Percentiles rank a stretch among this genome's conserved stretches.
Conservation (phyloP, 1,140 invertebrate genomes). For the Trypoxylus dichotomus region DNA sequence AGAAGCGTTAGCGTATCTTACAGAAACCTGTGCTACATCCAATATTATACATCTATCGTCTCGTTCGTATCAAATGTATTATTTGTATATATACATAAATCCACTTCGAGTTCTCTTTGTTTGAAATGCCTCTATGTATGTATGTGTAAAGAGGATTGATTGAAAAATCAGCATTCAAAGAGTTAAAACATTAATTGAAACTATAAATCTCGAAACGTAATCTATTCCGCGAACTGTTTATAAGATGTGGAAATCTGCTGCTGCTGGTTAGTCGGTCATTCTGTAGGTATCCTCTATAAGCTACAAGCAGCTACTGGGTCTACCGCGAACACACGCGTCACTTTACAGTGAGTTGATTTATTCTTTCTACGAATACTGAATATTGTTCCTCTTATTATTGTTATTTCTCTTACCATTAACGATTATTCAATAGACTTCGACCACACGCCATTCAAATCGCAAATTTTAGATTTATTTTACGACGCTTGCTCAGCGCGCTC, state of each 20-base stretch:
- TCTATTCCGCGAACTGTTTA: not conserved
- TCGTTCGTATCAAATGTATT: not conserved
- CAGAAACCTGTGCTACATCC: not conserved
- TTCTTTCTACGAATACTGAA: not conserved
- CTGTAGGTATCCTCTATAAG: not conserved
- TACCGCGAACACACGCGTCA: not conserved
- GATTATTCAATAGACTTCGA: not conserved
- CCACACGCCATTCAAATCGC: not conserved
- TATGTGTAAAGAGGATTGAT: not conserved
- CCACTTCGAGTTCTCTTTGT: not conserved
- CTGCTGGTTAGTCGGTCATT: not conserved
- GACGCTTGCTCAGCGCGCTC: not conserved
- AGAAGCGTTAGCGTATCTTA: not conserved
- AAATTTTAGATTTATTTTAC: not conserved
- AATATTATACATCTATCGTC: not conserved
- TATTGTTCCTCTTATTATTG: not conserved
- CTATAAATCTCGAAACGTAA: constrained; percentile 7
- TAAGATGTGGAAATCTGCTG: not conserved
- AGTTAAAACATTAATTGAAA: constrained; percentile 1
- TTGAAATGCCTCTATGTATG: not conserved
- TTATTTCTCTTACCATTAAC: not conserved
- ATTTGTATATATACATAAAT: not conserved
- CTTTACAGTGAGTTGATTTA: not conserved
- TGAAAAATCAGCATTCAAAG: not conserved
- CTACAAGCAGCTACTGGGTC: not conserved